Evolutionary conservation across 2,888 invertebrate species (phyloP).

Genomic region (Chloromyia formosa): DNA sequence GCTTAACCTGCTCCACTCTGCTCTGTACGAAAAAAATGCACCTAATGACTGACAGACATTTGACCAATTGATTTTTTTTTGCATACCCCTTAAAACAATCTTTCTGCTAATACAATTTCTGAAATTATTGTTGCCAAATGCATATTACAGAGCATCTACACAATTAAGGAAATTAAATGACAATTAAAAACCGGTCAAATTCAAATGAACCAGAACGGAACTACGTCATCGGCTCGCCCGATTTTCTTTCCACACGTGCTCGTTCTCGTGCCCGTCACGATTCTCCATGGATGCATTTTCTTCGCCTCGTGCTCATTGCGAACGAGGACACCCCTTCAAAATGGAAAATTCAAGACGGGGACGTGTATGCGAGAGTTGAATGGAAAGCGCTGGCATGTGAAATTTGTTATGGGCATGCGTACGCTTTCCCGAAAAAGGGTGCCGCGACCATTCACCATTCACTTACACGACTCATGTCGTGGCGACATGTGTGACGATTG

Average conservation of each 20-base stretch:
- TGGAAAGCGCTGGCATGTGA: neutral
- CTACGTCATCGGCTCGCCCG: slow-evolving; percentile 9
- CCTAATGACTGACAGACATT: no score
- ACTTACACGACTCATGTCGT: neutral
- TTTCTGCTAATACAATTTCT: no score
- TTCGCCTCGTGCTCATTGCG: neutral
- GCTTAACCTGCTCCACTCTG: no score
- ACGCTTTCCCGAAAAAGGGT: slow-evolving; percentile 12
- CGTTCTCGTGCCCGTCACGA: neutral
- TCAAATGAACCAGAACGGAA: slow-evolving; percentile 13
- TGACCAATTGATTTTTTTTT: no score
- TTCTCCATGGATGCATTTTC: neutral
- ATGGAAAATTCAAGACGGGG: neutral
- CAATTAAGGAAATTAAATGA: no score
- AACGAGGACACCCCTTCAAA: slow-evolving; percentile 7
- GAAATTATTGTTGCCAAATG: no score
- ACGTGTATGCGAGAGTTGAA: slow-evolving; percentile 1
- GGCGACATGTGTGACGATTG: neutral
- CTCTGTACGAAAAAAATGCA: no score
- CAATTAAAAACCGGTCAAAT: neutral
- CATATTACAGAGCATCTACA: no score
- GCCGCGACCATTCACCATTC: slow-evolving; percentile 14
- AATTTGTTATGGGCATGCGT: slow-evolving; percentile 11
- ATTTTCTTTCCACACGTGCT: slow-evolving; percentile 23
- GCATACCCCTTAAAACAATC: no score